A percentile compares a stretch with the other conserved stretches of the same genome.
These are phyloP conservation scores for Balaeniceps rex DNA, from an alignment of 2,113 vertebrate species.

Conservation along the genomic window DNA sequence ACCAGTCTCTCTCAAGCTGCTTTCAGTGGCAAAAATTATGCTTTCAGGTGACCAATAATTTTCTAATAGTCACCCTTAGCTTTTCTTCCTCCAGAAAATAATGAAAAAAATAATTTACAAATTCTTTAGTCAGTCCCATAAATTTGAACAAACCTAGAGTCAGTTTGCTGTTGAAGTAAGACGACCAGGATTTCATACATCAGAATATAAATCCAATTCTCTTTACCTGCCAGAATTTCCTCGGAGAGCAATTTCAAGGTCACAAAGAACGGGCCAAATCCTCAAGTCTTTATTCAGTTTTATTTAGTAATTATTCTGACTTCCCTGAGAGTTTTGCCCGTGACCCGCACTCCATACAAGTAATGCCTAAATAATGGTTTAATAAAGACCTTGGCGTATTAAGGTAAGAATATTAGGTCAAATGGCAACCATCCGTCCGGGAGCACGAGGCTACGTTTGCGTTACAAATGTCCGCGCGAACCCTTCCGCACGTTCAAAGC, in stretches of 20 bases:
- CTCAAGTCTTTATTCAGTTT: neutral
- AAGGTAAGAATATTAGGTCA: neutral
- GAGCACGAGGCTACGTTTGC: neutral
- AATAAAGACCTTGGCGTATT: neutral
- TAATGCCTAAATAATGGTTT: neutral
- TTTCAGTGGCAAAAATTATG: neutral
- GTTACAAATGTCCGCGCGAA: neutral
- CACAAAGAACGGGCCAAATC: neutral
- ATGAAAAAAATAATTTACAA: neutral
- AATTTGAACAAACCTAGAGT: neutral
- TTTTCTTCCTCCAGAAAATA: neutral
- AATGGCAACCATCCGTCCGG: neutral
- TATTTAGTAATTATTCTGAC: slow-evolving; percentile 8
- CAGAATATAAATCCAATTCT: slow-evolving; percentile 42
- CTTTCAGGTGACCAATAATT: neutral
- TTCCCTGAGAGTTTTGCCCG: neutral
- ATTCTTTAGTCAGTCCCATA: neutral
- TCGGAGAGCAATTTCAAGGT: slow-evolving; percentile 28
- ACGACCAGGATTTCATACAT: slow-evolving; percentile 2
- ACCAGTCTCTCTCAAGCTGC: neutral
- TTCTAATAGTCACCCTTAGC: neutral
- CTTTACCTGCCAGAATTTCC: slow-evolving; percentile 26
- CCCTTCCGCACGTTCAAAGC: neutral
- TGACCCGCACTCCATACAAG: neutral
- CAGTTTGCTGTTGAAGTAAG: neutral